These are phyloP conservation scores for Myotis brandtii DNA, from an alignment of 2,113 vertebrate species.

Conservation along the genomic window DNA sequence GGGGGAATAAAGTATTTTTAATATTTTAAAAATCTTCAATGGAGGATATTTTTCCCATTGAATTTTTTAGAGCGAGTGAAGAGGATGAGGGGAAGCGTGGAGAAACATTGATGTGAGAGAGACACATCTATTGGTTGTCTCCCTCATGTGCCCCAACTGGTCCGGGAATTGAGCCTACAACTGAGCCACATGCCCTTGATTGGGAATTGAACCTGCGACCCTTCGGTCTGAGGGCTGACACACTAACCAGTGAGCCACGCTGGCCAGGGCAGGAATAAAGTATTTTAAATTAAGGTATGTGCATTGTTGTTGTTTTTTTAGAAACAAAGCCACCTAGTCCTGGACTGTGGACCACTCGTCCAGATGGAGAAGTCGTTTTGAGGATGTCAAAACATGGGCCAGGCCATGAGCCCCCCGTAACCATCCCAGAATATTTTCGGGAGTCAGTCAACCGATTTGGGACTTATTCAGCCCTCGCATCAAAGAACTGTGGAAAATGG, in stretches of 20 bases:
- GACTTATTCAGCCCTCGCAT: constrained; percentile 85
- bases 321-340: not conserved
- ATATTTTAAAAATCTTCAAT: no score
- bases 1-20: not conserved
- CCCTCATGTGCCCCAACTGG: no score
- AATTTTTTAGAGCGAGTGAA: no score
- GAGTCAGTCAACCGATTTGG: constrained; percentile 86
- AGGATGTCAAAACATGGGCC: constrained; percentile 87
- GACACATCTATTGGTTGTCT: no score
- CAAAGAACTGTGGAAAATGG: constrained; percentile 88
- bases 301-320: not conserved
- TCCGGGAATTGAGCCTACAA: no score
- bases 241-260: no score
- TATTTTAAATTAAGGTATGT: not conserved
- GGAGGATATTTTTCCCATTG: no score
- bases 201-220: no score
- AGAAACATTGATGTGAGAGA: no score
- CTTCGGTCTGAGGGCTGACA: no score
- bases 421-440: constrained; percentile 88
- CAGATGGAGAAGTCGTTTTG: constrained; percentile 89
- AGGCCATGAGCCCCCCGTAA: constrained; percentile 88
- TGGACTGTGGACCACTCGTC: constrained; percentile 87
- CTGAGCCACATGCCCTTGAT: no score
- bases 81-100: no score
- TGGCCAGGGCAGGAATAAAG: not conserved